Evolutionary conservation across 2,797 vertebrate species (phyloP), one percentile per base, ranked within the genome.

Genomic region (Meriones psammophilus): DNA sequence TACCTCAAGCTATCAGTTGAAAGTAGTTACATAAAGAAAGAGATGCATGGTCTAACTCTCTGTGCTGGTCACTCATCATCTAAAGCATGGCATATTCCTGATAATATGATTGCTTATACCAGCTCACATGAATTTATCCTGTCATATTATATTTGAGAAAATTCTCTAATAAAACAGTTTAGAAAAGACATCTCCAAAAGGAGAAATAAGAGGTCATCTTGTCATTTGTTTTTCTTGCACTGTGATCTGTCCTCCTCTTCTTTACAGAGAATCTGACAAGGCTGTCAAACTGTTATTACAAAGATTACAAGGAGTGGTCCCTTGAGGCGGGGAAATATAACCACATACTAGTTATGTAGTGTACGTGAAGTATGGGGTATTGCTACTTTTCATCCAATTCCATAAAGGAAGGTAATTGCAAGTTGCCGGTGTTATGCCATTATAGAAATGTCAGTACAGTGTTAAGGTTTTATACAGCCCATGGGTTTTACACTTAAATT

Each of bases 391-490:
- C 1, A 94, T 79, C 69, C 83, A 73, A 85, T 94, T 95, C 68
- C 12, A 14, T 78, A 91, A 92, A 95, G 30, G 42, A 94, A 64
- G 15, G 79, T 83, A 93, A 87, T 96, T 6, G 0, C 46, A 89
- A 33, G 69, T 95, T 95, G 22, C 24, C 18, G 60, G 54, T 94
- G 69, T 94, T 91, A 33, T 92, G 56, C 0, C 0, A 36, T 96
- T 93, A 91, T 36, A 97, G 85, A 96, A 97, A 95, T 95, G 81
- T 89, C 92, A 95, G 68, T 81, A 80, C 15, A 50, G 20, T 91
- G 94, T 88, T 96, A 95, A 95, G 92, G 80, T 89, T 97, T 97
- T 96, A 95, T 95, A 76, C 39, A 95, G 76, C 60, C 50, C 86
- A 54, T 86, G 64, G 46, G 30, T 89, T 94, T 97, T 89, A 88